Percentiles rank a stretch among this genome's conserved stretches.
These are phyloP conservation scores for Odontocerum albicorne DNA, from an alignment of 2,888 invertebrate species.

Conservation along the genomic window DNA sequence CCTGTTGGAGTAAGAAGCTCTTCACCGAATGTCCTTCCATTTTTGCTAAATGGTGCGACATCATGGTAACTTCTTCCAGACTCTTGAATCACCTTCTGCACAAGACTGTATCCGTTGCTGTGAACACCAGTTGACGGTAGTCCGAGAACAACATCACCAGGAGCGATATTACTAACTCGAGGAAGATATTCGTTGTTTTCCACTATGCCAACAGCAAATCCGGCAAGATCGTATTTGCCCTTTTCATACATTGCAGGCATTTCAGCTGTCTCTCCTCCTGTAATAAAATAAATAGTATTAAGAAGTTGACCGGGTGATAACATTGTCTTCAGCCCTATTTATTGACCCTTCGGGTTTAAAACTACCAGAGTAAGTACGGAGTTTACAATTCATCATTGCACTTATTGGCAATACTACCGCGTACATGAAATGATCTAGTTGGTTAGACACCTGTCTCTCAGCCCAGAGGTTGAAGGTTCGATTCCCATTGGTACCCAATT, in stretches of 20 bases:
- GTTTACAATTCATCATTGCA: too few relatives aligned
- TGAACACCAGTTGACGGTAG: slow-evolving; percentile 90
- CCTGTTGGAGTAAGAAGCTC: slow-evolving; percentile 84
- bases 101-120: slow-evolving; percentile 91
- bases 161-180: slow-evolving; percentile 61
- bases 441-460: too few relatives aligned
- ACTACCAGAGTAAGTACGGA: too few relatives aligned
- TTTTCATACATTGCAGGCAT: slow-evolving; percentile 92
- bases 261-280: slow-evolving; percentile 94
- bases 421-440: too few relatives aligned
- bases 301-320: too few relatives aligned
- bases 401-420: too few relatives aligned
- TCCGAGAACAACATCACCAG: slow-evolving; percentile 82
- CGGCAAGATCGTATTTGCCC: slow-evolving; percentile 93
- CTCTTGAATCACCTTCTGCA: slow-evolving; percentile 75
- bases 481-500: too few relatives aligned
- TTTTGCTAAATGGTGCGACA: slow-evolving; percentile 49
- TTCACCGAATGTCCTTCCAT: slow-evolving; percentile 62
- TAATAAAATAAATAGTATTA: slow-evolving; percentile 25
- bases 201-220: slow-evolving; percentile 93
- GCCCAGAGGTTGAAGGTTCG: too few relatives aligned
- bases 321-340: too few relatives aligned
- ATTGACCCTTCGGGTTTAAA: too few relatives aligned
- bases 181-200: slow-evolving; percentile 75
- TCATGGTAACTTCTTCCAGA: slow-evolving; percentile 63